A percentile compares a stretch with the other conserved stretches of the same genome.
phyloP scores from a whole-genome alignment of 2,113 vertebrate genomes.

The Clupea harengus region DNA sequence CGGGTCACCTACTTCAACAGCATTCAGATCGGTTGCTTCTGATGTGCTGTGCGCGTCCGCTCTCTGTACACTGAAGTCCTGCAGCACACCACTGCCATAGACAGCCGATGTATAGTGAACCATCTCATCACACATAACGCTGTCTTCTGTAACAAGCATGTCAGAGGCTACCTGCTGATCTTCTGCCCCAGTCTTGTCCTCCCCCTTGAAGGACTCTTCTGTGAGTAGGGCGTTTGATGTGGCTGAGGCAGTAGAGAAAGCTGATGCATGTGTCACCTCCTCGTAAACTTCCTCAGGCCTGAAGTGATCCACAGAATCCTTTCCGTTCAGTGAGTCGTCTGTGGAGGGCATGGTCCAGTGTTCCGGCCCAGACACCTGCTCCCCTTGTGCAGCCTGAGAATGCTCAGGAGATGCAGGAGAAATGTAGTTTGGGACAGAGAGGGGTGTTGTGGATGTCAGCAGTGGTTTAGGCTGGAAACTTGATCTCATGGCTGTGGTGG shows the following conservation, averaged over 20 bases:
- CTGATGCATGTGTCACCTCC: constrained; percentile 49
- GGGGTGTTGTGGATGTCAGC: neutral
- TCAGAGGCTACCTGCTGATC: neutral
- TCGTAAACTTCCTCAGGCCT: constrained; percentile 56
- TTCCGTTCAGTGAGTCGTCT: constrained; percentile 50
- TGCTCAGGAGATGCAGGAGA: neutral
- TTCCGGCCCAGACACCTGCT: constrained; percentile 8
- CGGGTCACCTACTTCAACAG: neutral
- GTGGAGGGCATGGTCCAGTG: constrained; percentile 38
- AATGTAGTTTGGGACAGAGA: neutral
- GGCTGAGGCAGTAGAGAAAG: constrained; percentile 42
- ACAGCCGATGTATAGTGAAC: neutral
- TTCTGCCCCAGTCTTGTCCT: neutral
- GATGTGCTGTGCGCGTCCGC: neutral
- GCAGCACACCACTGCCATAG: neutral
- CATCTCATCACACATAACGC: neutral
- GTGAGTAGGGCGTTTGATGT: neutral
- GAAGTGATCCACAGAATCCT: constrained; percentile 46
- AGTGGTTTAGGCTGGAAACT: constrained; percentile 17
- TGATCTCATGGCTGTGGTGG: neutral
- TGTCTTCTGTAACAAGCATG: neutral
- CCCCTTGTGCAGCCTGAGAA: constrained; percentile 16
- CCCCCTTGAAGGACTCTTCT: neutral
- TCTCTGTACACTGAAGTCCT: neutral
- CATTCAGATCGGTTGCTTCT: neutral